Conservation (phyloP, 2,797 vertebrate species). For the Melanotaenia trifasciata region DNA sequence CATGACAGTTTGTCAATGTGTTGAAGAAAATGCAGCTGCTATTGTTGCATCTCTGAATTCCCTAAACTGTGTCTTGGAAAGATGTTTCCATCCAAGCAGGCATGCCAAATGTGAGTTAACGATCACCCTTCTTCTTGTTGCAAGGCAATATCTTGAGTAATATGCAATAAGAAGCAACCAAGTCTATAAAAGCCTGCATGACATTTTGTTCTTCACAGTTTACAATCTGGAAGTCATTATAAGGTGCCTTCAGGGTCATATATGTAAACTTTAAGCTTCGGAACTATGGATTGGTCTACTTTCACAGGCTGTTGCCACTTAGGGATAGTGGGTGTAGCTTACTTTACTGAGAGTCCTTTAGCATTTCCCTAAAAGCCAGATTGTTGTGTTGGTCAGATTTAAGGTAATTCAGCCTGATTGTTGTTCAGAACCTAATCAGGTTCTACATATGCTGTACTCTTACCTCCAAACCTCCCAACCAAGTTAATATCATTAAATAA, state of each 20-base stretch:
- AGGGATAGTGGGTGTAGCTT: constrained; percentile 15
- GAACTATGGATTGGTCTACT: background rate
- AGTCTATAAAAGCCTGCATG: background rate
- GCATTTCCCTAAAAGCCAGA: constrained; percentile 30
- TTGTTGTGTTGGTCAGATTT: constrained; percentile 29
- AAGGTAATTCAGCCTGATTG: constrained; percentile 54
- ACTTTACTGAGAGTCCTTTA: constrained; percentile 24
- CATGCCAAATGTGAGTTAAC: background rate
- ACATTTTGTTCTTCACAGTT: background rate
- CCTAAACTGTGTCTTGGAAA: constrained; percentile 2
- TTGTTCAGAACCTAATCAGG: constrained; percentile 64
- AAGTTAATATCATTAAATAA: constrained; percentile 96
- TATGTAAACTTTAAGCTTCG: constrained; percentile 1
- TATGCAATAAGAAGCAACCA: background rate
- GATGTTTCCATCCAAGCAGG: background rate
- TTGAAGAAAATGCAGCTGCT: constrained; percentile 18
- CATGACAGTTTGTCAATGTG: constrained; percentile 24
- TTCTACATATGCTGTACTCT: constrained; percentile 66
- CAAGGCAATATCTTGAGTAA: background rate
- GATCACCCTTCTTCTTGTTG: background rate
- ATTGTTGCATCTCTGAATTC: background rate
- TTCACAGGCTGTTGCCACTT: background rate
- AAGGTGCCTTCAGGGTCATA: background rate
- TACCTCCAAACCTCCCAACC: constrained; percentile 78
- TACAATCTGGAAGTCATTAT: background rate